These are phyloP conservation scores for Galerucella calmariensis DNA, from an alignment of 2,888 invertebrate species.

Conservation along the genomic window DNA sequence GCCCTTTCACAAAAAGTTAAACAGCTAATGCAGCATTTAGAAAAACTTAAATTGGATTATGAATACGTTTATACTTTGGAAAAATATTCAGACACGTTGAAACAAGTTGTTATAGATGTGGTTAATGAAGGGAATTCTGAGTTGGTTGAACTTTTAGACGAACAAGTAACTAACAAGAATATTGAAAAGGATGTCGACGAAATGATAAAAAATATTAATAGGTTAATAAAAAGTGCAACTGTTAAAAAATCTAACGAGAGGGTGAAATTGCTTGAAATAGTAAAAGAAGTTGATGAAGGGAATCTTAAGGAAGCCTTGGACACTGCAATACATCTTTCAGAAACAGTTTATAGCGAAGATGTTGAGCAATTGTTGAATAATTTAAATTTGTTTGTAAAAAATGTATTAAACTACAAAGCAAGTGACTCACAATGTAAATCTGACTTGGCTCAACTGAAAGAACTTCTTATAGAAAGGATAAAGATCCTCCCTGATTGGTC, in stretches of 20 bases:
- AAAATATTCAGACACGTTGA: not conserved
- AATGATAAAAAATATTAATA: not conserved
- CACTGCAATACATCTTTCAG: not conserved
- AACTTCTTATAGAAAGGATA: not conserved
- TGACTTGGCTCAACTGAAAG: not conserved
- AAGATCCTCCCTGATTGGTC: not conserved
- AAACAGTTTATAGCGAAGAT: not conserved
- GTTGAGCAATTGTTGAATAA: not conserved
- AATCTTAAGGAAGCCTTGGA: not conserved
- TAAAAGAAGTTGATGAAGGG: not conserved
- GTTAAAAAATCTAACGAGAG: not conserved
- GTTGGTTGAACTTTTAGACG: not conserved
- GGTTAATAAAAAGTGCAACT: not conserved
- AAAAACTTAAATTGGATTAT: not conserved
- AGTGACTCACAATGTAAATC: not conserved
- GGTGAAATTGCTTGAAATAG: not conserved
- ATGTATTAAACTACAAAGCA: not conserved
- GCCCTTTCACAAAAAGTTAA: not conserved
- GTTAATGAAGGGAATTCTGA: not conserved
- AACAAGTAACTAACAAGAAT: too few relatives aligned
- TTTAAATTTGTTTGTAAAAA: not conserved
- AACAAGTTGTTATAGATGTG: not conserved
- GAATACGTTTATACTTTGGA: not conserved
- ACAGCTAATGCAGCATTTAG: not conserved
- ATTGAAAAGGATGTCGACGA: not conserved